Evolutionary conservation across 2,888 invertebrate genomes (phyloP), one percentile per base, ranked within the genome.

Genomic region (Diabrotica balteata): DNA sequence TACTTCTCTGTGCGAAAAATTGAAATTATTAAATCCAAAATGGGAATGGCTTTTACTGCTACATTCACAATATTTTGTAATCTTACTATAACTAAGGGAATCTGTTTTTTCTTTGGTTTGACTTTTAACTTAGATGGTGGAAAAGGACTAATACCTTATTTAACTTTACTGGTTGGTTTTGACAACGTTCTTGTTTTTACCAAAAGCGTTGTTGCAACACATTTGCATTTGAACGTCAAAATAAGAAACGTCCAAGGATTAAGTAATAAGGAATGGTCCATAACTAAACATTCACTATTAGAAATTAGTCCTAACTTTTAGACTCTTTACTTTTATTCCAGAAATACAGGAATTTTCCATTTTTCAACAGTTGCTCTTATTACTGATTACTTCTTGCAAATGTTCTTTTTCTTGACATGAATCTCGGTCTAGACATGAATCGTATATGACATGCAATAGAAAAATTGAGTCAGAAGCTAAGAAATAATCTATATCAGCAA

Each of bases 251-350:
- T 98, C 0, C 95, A 96, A 86, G 98, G 98, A 4, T 86, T 99
- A n/a, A 96, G 95, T 80, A 94, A 94, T 80, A 98, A 99, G 85
- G 98, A 97, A 8, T 98, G 97, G 97, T 95, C 94, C 5, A 97
- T 98, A 57, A 96, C 97, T 0, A 98, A 98, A 82, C 97, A 97
- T 81, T 86, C 99, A 55, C 85, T 98, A 0, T 92, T 95, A 0
- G 98, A 98, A 87, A 92, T 98, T 7, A 0, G 93, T 97, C 76
- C 86, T 98, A 49, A 94, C 96, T 0, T 90, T 97, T 70, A 97
- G 98, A 52, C 89, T 98, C 76, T 93, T 97, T 76, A 98, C 98
- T 0, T 96, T 97, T 82, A 95, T 98, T 0, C 96, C 98, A 1
- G 94, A 95, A 7, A 97, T 99, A 77, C 98, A 98, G 85, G 97